A percentile compares a stretch with the other conserved stretches of the same genome.
phyloP scores from a whole-genome alignment of 2,888 invertebrate species.

The Emmelina monodactyla region DNA sequence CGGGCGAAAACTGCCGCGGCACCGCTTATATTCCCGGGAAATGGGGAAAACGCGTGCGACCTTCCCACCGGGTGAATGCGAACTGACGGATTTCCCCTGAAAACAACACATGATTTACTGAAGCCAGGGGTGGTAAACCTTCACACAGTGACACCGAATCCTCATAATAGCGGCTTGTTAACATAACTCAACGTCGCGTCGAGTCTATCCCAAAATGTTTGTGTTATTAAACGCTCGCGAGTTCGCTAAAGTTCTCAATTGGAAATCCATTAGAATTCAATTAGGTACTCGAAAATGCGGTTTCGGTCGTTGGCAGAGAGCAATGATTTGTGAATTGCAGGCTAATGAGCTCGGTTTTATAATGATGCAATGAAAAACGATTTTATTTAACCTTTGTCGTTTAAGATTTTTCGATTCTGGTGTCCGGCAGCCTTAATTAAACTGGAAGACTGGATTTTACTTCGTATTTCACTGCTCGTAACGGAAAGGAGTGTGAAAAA shows the following conservation, averaged over 20 bases:
- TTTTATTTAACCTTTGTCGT: no score
- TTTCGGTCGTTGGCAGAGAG: no score
- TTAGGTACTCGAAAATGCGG: no score
- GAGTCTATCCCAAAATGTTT: constrained; percentile 44
- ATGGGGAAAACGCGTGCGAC: constrained; percentile 21
- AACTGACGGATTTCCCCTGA: constrained; percentile 34
- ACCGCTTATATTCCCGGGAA: not conserved
- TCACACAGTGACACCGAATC: constrained; percentile 61
- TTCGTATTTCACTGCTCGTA: no score
- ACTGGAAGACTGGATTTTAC: no score
- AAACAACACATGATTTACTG: constrained; percentile 57
- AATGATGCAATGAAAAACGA: no score
- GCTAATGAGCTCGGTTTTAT: no score
- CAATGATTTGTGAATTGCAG: no score
- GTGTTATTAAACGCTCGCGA: constrained; percentile 43
- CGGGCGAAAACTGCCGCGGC: no score
- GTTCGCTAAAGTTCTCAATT: constrained; percentile 20
- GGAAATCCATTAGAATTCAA: not conserved
- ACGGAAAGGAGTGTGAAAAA: no score
- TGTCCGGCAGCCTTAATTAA: no score
- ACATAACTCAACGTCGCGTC: constrained; percentile 36
- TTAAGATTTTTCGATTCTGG: no score
- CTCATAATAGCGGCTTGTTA: constrained; percentile 60
- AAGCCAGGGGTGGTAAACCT: constrained; percentile 62
- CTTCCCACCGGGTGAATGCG: constrained; percentile 20